Base-by-base conservation (phyloP, 1,140 invertebrate genomes). In the Macrobrachium nipponense region DNA sequence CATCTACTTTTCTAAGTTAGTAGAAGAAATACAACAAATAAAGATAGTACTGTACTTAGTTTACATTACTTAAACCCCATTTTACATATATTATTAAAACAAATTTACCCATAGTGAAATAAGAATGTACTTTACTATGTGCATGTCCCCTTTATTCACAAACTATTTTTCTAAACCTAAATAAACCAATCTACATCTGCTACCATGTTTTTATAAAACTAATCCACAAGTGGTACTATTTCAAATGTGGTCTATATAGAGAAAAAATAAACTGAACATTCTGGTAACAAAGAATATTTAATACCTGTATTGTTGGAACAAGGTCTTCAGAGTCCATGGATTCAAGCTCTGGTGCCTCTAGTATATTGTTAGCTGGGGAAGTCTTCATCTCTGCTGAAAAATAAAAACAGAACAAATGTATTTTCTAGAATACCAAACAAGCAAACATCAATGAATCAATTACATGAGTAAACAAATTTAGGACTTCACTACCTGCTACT, bases 321-420 rank as follows among this genome's bases (percentile, higher is more conserved):
- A 89, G 78, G 78, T 89, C 88, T 72, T 89, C 88, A 23, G 88
- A 89, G 72, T 89, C 88, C 88, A 89, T 89, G 5, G 88, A 89
- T 79, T 89, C 88, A 18, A 89, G 70, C 82, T 89, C 88, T 66
- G 86, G 78, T 61, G 84, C 84, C 68, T 86, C 84, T 11, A 86
- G 77, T 66, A 80, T 86, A 64, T 80, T 86, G 68, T 80, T 86
- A 36, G 84, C 77, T 51, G 84, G 84, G 20, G 84, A 80, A 20
- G 77, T 80, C 66, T 86, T 86, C 84, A 86, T 86, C 84, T 86
- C 84, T 12, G 78, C 76, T 80, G 77, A 44, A 79, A 84, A 20
- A 79, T 72, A n/a, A 51, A 23, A 59, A 66, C 10, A 12, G 23
- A 64, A 66, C 18, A 44, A 61, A n/a, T 15, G 60, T 61, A 60